Conservation (phyloP, 2,888 invertebrate species). For the Eudemis profundana region DNA sequence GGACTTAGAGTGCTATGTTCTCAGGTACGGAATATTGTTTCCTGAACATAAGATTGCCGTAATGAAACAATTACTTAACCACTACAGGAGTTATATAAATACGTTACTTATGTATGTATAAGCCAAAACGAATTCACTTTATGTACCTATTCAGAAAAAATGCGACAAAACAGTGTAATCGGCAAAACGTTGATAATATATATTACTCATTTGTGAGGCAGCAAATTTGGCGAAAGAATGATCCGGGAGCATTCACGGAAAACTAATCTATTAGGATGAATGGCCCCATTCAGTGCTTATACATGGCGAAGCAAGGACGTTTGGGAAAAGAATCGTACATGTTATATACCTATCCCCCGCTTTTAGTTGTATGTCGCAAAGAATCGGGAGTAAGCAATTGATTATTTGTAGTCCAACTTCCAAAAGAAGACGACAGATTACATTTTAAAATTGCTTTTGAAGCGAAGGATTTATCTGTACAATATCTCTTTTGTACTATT, state of each 20-base stretch:
- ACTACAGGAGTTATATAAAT: too few relatives aligned
- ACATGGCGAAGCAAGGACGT: conserved; percentile 15
- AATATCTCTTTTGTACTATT: too few relatives aligned
- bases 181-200: conserved; percentile 27
- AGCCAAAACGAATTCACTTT: not conserved
- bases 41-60: too few relatives aligned
- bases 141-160: not conserved
- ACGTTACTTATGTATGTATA: too few relatives aligned
- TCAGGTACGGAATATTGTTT: too few relatives aligned
- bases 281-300: conserved; percentile 28
- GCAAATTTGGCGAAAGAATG: conserved; percentile 32
- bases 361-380: not conserved
- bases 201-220: conserved; percentile 15
- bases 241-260: conserved; percentile 25
- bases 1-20: too few relatives aligned
- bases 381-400: not conserved
- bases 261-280: conserved; percentile 40
- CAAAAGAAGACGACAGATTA: not conserved
- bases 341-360: not conserved
- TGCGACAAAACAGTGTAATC: conserved; percentile 7
- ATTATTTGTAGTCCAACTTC: not conserved
- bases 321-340: conserved; percentile 11
- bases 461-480: not conserved
- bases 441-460: not conserved
- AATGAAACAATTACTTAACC: too few relatives aligned